Conservation (phyloP, 2,888 invertebrate species). For the Ecdyonurus torrentis region DNA sequence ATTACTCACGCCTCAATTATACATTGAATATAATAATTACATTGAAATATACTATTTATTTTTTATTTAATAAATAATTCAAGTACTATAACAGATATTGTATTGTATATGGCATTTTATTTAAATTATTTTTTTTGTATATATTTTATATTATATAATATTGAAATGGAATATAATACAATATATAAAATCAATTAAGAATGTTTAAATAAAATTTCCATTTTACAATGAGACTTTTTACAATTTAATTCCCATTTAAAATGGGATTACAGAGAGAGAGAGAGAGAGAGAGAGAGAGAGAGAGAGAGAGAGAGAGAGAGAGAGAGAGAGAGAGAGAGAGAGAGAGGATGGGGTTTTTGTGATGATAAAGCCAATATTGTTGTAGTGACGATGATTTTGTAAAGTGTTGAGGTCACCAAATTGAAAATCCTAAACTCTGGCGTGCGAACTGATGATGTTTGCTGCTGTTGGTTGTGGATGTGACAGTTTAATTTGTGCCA, state of each 20-base stretch:
- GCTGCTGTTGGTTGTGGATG: neutral
- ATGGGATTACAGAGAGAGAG: too few relatives aligned
- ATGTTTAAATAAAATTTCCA: neutral
- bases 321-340: too few relatives aligned
- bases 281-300: too few relatives aligned
- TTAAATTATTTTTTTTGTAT: neutral
- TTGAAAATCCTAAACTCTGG: neutral
- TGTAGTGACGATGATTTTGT: too few relatives aligned
- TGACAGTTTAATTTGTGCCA: neutral
- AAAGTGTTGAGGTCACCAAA: neutral
- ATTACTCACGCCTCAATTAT: neutral
- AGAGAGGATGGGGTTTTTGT: too few relatives aligned
- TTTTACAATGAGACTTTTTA: neutral
- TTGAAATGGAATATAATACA: neutral
- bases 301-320: too few relatives aligned
- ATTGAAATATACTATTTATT: neutral
- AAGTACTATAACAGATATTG: neutral
- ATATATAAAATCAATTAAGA: too few relatives aligned
- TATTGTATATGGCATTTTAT: neutral
- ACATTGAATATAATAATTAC: too few relatives aligned
- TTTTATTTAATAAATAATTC: neutral
- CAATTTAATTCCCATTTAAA: neutral
- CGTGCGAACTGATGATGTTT: neutral
- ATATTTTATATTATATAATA: neutral
- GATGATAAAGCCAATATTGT: neutral